phyloP scores from a whole-genome alignment of 2,888 invertebrate species.

The Apeira syringaria region DNA sequence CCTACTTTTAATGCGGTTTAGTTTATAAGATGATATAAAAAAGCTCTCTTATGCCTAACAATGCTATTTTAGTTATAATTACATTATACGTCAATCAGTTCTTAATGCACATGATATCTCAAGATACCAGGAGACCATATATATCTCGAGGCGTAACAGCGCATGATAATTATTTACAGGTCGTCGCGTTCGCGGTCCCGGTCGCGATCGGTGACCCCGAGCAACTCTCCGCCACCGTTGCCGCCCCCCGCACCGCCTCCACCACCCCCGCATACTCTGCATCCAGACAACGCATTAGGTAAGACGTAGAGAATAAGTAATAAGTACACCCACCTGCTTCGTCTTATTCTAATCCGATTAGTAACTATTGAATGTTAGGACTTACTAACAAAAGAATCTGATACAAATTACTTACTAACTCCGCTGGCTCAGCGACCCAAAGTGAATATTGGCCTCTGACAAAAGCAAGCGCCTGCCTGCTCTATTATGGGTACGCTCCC shows the following conservation, averaged over 20 bases:
- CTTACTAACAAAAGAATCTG: too few species aligned
- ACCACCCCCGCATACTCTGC: conserved; percentile 73
- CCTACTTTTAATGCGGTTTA: too few species aligned
- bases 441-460: too few species aligned
- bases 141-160: conserved; percentile 19
- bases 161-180: conserved; percentile 37
- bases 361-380: too few species aligned
- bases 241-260: conserved; percentile 59
- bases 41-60: too few species aligned
- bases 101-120: conserved; percentile 8
- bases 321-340: neutral
- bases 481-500: too few species aligned
- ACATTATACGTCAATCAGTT: neutral
- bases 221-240: conserved; percentile 60
- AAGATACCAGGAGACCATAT: conserved; percentile 24
- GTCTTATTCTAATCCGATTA: too few species aligned
- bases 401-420: too few species aligned
- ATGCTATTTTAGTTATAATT: too few species aligned
- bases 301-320: conserved; percentile 31
- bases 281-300: conserved; percentile 79
- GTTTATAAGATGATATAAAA: too few species aligned
- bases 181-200: conserved; percentile 64
- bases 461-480: too few species aligned
- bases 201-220: conserved; percentile 75
- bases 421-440: too few species aligned